Percentiles rank a stretch among this genome's conserved stretches.
Evolutionary conservation across 2,888 invertebrate genomes (phyloP).

Genomic region (Noctua comes): DNA sequence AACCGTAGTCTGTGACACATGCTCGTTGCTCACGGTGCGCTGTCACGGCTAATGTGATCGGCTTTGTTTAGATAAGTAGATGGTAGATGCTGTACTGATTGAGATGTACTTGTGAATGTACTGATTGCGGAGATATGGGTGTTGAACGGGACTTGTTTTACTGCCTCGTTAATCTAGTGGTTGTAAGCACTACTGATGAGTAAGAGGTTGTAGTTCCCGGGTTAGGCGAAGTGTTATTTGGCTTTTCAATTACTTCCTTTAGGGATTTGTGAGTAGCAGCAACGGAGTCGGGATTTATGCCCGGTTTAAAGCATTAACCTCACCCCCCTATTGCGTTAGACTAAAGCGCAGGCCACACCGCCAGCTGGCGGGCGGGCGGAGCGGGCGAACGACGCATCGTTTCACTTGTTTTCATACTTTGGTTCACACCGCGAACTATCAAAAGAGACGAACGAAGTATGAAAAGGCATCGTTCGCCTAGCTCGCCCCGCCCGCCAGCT

Average conservation of each 20-base stretch:
- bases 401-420: too few relatives aligned
- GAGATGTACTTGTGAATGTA: conserved; percentile 33
- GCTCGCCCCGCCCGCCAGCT: too few relatives aligned
- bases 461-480: too few relatives aligned
- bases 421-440: too few relatives aligned
- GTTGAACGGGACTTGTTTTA: conserved; percentile 4
- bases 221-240: background rate
- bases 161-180: background rate
- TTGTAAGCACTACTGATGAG: background rate
- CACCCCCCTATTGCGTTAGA: too few relatives aligned
- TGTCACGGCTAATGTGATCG: conserved; percentile 42
- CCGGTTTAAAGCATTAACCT: background rate
- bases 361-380: too few relatives aligned
- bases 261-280: background rate
- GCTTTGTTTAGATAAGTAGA: conserved; percentile 41
- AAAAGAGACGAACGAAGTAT: too few relatives aligned
- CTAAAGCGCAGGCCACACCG: too few relatives aligned
- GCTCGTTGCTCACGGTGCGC: conserved; percentile 44
- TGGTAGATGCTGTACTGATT: conserved; percentile 34
- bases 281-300: background rate
- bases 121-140: conserved; percentile 12
- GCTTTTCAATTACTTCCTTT: background rate
- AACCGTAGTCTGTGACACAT: conserved; percentile 55
- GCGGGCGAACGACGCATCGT: too few relatives aligned
- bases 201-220: background rate